These are phyloP conservation scores for Melanerpes formicivorus DNA, from an alignment of 2,113 vertebrate species.

Conservation along the genomic window DNA sequence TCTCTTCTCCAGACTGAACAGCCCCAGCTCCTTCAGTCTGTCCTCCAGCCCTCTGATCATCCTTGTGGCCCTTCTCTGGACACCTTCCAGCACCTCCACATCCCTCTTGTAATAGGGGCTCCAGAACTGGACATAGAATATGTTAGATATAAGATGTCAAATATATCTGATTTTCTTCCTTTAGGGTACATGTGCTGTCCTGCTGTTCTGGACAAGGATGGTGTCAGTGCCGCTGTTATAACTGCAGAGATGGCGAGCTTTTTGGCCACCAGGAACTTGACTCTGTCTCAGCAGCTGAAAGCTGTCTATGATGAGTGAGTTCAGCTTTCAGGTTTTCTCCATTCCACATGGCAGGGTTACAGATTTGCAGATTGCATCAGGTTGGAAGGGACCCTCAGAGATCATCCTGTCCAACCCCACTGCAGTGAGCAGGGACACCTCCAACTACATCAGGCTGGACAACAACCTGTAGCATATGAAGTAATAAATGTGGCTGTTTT, in stretches of 20 bases:
- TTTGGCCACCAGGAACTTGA: slow-evolving; percentile 83
- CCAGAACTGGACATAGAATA: neutral
- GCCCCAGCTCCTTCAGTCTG: too few species aligned
- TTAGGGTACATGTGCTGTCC: slow-evolving; percentile 97
- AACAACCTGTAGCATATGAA: neutral
- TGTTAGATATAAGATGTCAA: neutral
- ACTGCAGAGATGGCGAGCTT: slow-evolving; percentile 89
- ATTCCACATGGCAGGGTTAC: neutral
- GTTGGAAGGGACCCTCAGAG: too few species aligned
- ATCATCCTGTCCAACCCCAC: too few species aligned
- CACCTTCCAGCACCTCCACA: too few species aligned
- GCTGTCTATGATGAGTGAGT: slow-evolving; percentile 92
- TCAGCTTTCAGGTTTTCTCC: neutral
- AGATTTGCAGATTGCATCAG: too few species aligned
- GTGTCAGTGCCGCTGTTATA: slow-evolving; percentile 93
- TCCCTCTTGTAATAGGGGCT: too few species aligned
- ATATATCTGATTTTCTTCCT: neutral
- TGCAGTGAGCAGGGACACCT: too few species aligned
- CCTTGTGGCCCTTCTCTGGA: too few species aligned
- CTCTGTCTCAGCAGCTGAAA: slow-evolving; percentile 88
- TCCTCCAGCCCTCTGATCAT: too few species aligned
- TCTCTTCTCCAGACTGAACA: too few species aligned
- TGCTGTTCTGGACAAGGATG: slow-evolving; percentile 96
- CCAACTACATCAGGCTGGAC: too few species aligned
- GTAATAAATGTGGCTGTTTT: neutral